phyloP scores from a whole-genome alignment of 2,113 vertebrate genomes.

The Crotalus horridus region DNA sequence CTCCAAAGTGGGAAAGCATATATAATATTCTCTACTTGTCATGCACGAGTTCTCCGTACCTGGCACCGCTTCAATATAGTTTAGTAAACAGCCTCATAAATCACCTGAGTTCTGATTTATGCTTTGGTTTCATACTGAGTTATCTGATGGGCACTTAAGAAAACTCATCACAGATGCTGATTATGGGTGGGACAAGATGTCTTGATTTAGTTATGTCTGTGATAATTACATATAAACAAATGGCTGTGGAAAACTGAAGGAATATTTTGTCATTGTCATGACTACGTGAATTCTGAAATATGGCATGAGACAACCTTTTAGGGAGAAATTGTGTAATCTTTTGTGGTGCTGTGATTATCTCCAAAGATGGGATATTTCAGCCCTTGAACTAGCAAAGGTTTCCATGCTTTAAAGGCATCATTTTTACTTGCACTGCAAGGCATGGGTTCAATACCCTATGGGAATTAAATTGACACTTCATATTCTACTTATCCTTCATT shows the following conservation, averaged over 20 bases:
- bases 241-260: neutral
- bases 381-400: neutral
- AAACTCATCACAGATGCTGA: neutral
- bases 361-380: neutral
- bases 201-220: neutral
- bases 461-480: neutral
- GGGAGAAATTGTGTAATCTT: neutral
- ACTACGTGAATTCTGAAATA: neutral
- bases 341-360: neutral
- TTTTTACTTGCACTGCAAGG: neutral
- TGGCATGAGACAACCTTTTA: neutral
- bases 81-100: constrained; percentile 33
- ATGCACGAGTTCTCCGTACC: constrained; percentile 1
- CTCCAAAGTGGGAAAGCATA: neutral
- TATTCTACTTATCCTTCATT: neutral
- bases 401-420: neutral
- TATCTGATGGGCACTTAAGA: neutral
- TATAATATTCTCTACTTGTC: constrained; percentile 21
- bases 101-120: constrained; percentile 3
- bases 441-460: neutral
- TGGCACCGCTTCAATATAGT: constrained; percentile 22
- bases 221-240: neutral
- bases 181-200: neutral
- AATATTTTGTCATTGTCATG: neutral
- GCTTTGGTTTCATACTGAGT: constrained; percentile 19